phyloP scores from a whole-genome alignment of 2,113 vertebrate genomes.

The Etia nguti region DNA sequence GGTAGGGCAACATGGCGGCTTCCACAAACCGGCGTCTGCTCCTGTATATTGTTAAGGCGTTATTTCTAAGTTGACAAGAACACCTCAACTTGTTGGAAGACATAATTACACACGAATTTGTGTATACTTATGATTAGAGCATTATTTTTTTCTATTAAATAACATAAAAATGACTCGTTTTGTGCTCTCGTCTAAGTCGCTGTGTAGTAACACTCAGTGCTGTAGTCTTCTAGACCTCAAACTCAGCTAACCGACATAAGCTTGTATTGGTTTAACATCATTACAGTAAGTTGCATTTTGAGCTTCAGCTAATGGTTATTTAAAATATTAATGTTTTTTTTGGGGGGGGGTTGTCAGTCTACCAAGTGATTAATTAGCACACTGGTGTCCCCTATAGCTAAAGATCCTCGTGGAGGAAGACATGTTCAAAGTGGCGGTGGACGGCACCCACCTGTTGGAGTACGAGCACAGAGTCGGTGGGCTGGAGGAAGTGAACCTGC shows the following conservation, averaged over 20 bases:
- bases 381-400: constrained; percentile 46
- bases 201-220: not conserved
- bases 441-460: constrained; percentile 74
- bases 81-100: no score
- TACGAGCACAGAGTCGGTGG: constrained; percentile 72
- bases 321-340: not conserved
- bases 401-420: constrained; percentile 77
- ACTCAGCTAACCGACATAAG: not conserved
- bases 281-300: not conserved
- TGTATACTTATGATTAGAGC: no score
- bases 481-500: constrained; percentile 69
- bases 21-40: no score
- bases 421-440: constrained; percentile 75
- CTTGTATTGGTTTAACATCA: not conserved
- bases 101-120: no score
- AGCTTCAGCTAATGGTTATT: not conserved
- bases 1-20: no score
- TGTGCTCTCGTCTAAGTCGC: not conserved
- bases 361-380: not conserved
- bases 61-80: no score
- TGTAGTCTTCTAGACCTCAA: not conserved
- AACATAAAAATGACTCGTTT: no score
- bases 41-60: no score
- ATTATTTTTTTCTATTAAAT: no score
- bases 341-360: not conserved